Conservation (phyloP, 2,888 invertebrate genomes). For the Sesia bembeciformis region DNA sequence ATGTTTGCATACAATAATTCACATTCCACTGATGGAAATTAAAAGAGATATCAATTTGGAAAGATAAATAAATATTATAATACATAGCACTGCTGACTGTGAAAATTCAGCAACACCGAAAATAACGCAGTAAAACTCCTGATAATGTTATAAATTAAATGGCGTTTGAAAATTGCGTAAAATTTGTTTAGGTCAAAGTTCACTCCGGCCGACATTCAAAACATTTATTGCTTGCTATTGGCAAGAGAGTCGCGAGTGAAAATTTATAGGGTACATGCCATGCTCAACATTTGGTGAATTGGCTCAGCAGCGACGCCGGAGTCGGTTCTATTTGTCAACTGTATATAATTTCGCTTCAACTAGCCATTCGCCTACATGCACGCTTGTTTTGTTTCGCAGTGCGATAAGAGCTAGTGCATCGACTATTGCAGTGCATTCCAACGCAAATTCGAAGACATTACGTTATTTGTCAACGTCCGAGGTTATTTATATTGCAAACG, state of each 20-base stretch:
- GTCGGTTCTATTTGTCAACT: conserved; percentile 44
- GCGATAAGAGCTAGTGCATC: conserved; percentile 17
- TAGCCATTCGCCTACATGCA: conserved; percentile 18
- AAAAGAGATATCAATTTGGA: neutral
- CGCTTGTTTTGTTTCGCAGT: conserved; percentile 15
- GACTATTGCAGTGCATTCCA: conserved; percentile 18
- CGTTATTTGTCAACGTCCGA: conserved; percentile 29
- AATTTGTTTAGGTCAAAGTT: conserved; percentile 20
- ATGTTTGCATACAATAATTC: too few relatives aligned
- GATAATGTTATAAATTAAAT: neutral
- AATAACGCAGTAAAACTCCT: neutral
- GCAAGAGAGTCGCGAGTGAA: conserved; percentile 30
- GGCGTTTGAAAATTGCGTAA: conserved; percentile 10
- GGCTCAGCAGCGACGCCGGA: conserved; percentile 23
- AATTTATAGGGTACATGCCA: conserved; percentile 41
- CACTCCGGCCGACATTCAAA: conserved; percentile 19
- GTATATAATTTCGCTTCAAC: conserved; percentile 42
- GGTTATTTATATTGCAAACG: conserved; percentile 22
- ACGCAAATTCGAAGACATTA: conserved; percentile 24
- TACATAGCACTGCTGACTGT: neutral
- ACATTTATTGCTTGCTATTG: conserved; percentile 39
- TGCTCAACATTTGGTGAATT: conserved; percentile 42
- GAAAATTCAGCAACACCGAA: neutral
- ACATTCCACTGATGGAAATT: neutral
- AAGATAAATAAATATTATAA: neutral